A percentile compares a stretch with the other conserved stretches of the same genome.
phyloP scores from a whole-genome alignment of 2,797 vertebrate genomes.

The Scolopax rusticola region DNA sequence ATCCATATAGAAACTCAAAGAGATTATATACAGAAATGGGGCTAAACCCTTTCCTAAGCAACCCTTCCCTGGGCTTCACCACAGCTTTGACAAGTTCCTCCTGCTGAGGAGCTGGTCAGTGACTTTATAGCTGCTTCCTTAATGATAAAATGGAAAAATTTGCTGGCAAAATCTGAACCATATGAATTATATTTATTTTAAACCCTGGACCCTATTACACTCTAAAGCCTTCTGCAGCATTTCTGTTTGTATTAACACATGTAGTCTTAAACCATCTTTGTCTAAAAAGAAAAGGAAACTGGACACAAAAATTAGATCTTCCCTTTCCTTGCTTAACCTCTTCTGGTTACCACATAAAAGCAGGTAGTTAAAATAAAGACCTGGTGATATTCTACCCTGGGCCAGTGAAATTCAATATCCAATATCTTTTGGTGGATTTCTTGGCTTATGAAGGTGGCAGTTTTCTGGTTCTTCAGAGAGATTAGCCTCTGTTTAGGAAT shows the following conservation, averaged over 20 bases:
- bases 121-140: neutral
- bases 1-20: neutral
- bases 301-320: neutral
- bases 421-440: neutral
- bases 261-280: neutral
- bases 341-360: neutral
- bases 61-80: neutral
- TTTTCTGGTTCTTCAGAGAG: neutral
- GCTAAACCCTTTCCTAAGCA: neutral
- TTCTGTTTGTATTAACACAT: rapidly evolving
- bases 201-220: neutral
- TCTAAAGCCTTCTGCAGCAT: neutral
- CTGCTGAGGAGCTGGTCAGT: neutral
- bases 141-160: neutral
- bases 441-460: neutral
- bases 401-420: conserved; percentile 3
- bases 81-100: neutral
- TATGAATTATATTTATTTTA: neutral
- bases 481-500: neutral
- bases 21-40: neutral
- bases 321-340: neutral
- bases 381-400: neutral
- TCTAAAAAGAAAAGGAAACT: neutral
- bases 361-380: neutral
- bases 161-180: neutral